These are phyloP conservation scores for Dipus sagitta DNA, from an alignment of 2,797 vertebrate species.

Conservation along the genomic window DNA sequence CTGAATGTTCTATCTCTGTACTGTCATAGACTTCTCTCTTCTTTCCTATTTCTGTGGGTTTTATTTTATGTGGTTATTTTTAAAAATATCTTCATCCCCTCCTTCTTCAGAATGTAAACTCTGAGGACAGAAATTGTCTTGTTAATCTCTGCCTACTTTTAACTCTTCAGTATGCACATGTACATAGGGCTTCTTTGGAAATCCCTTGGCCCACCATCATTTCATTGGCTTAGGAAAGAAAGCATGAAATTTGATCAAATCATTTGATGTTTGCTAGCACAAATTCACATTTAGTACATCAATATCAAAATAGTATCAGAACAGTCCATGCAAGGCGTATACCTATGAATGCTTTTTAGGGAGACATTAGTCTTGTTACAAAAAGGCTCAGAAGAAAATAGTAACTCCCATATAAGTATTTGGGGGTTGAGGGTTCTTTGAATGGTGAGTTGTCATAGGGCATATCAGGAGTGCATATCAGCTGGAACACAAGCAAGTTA, in stretches of 20 bases:
- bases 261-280: background rate
- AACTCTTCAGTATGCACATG: background rate
- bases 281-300: background rate
- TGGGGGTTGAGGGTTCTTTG: background rate
- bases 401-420: background rate
- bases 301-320: background rate
- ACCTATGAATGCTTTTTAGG: background rate
- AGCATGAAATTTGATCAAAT: constrained; percentile 36
- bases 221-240: background rate
- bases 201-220: background rate
- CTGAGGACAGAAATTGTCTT: background rate
- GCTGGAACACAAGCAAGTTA: background rate
- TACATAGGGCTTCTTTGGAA: background rate
- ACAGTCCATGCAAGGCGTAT: background rate
- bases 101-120: background rate
- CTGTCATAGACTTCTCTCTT: background rate
- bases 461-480: background rate
- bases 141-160: background rate
- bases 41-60: background rate
- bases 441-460: background rate
- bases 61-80: background rate
- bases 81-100: background rate
- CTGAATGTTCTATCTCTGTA: background rate
- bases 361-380: background rate
- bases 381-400: background rate